Base-by-base conservation (phyloP, 2,888 invertebrate genomes). In the Thecophora atra region DNA sequence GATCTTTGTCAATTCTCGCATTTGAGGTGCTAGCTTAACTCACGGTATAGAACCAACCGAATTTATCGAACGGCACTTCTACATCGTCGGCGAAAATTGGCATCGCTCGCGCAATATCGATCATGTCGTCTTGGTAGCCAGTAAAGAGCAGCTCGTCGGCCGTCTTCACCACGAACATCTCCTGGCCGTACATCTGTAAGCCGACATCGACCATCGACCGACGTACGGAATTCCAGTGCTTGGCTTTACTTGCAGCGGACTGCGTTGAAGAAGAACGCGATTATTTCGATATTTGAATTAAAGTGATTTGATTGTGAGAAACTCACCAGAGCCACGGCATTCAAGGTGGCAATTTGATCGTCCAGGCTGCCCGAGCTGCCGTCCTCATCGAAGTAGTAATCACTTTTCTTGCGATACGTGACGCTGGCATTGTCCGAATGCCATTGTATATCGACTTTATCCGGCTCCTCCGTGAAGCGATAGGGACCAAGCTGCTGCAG, bases 21-120 rank as follows among this genome's bases (percentile, higher is more conserved):
- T 11, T 30, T 30, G 8, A n/a, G n/a, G 0, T 37, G 17, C 11
- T 19, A 37, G 2, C 21, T 30, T 11, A 13, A 72, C 78, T 79
- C 84, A 91, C 91, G 79, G 87, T 88, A 78, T 94, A 96, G 86
- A 97, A 96, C 91, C 95, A 93, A 15, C 94, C 97, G 82, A 97
- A 96, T 80, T 89, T 90, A 80, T 96, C 95, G 75, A 91, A 91
- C 0, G 90, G 90, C 0, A 90, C 90, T 0, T 89, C 88, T 0
- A 89, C 89, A 81, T 90, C 85, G 44, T 81, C 82, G 0, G 88
- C 87, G 28, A 90, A 88, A 0, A 89, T 83, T 0, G 91, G 90
- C 71, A 92, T 80, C 76, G 88, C 88, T 75, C 88, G 88, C 0
- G 92, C 92, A 74, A 93, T 84, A 52, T 90, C 89, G 72, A 96